phyloP scores from a whole-genome alignment of 2,113 vertebrate species.

The Neotragus moschatus region DNA sequence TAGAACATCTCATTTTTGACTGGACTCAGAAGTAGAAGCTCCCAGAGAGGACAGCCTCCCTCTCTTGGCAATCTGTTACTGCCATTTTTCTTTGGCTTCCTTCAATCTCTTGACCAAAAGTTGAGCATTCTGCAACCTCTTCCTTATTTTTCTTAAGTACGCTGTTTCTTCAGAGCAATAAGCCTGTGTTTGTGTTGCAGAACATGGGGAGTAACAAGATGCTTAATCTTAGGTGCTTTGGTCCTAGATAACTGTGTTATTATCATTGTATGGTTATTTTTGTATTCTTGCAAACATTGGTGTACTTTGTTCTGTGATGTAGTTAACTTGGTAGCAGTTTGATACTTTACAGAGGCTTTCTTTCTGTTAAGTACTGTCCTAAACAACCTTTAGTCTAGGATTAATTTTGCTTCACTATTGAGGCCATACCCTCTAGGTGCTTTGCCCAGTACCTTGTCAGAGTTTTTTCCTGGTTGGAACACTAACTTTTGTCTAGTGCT shows the following conservation, averaged over 20 bases:
- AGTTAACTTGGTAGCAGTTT: not conserved
- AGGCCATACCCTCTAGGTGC: not conserved
- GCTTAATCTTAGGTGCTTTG: not conserved
- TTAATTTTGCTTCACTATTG: not conserved
- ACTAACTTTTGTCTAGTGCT: not conserved
- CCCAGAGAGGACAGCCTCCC: not conserved
- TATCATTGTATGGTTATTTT: not conserved
- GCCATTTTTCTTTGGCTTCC: not conserved
- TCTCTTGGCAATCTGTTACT: not conserved
- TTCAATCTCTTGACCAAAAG: not conserved
- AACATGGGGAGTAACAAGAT: not conserved
- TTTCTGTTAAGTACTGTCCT: not conserved
- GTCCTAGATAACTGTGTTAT: not conserved
- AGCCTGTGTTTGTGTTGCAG: not conserved
- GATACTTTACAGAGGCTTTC: not conserved
- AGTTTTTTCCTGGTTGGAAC: not conserved
- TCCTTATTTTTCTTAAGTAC: not conserved
- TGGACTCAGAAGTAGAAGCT: not conserved
- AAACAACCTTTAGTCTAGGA: not conserved
- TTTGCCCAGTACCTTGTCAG: not conserved
- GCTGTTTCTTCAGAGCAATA: not conserved
- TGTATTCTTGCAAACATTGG: not conserved
- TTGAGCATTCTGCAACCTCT: not conserved
- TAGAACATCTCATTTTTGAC: not conserved
- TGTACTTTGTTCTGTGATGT: not conserved